phyloP scores from a whole-genome alignment of 35 echinoderm and acorn worm genomes.

The Lytechinus pictus region DNA sequence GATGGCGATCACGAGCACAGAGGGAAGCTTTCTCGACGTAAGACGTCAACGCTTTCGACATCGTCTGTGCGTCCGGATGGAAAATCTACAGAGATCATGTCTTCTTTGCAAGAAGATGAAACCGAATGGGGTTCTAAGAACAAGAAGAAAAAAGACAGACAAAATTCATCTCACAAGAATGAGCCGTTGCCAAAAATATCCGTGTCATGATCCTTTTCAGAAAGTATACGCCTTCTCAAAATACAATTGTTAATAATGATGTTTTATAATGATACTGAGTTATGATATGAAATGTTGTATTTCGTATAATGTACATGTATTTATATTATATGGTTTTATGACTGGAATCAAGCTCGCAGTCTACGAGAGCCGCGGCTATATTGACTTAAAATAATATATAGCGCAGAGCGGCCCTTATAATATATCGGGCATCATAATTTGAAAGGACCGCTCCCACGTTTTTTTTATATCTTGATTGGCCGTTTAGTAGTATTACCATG shows the following conservation, averaged over 20 bases:
- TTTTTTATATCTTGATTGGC: too few species aligned
- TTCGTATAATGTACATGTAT: too few species aligned
- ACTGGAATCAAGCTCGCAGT: too few species aligned
- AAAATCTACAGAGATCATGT: background rate
- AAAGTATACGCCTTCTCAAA: background rate
- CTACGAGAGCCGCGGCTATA: too few species aligned
- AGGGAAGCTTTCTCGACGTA: slow-evolving; percentile 9
- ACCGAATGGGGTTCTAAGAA: background rate
- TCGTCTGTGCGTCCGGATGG: background rate
- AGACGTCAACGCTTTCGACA: background rate
- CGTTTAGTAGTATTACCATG: too few species aligned
- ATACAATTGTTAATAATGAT: background rate
- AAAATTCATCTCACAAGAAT: background rate
- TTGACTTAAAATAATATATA: too few species aligned
- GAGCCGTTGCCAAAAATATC: background rate
- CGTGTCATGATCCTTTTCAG: background rate
- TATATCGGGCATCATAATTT: too few species aligned
- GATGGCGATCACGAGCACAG: background rate
- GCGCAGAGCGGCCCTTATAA: too few species aligned
- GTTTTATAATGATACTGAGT: background rate
- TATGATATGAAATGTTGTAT: background rate
- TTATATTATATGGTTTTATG: too few species aligned
- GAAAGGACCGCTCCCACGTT: too few species aligned
- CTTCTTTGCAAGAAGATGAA: background rate
- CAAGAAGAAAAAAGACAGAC: background rate